phyloP scores from a whole-genome alignment of 2,888 invertebrate species.

The Limnephilus rhombicus region DNA sequence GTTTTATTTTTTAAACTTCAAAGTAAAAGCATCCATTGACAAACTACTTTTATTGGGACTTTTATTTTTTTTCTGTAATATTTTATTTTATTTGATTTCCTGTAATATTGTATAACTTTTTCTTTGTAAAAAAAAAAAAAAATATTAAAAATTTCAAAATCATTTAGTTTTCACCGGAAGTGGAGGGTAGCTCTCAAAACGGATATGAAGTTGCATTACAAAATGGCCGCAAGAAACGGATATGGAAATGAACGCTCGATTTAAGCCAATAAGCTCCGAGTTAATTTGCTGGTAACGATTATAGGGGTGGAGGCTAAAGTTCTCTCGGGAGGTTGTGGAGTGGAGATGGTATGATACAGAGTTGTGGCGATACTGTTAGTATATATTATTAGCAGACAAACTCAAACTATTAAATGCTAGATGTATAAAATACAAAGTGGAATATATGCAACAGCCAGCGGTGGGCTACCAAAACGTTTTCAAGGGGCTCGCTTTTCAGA shows the following conservation, averaged over 20 bases:
- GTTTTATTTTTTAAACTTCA: too few species aligned
- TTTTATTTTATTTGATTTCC: too few species aligned
- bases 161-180: not conserved
- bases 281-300: conserved; percentile 44
- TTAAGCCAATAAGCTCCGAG: conserved; percentile 58
- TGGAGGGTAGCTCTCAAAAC: not conserved
- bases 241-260: conserved; percentile 60
- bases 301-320: conserved; percentile 23
- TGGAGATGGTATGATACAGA: not conserved
- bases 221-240: conserved; percentile 46
- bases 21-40: too few species aligned
- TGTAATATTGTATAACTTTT: too few species aligned
- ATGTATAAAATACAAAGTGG: too few species aligned
- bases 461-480: too few species aligned
- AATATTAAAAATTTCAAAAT: too few species aligned
- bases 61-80: too few species aligned
- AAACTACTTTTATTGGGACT: too few species aligned
- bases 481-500: too few species aligned
- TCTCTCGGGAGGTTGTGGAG: not conserved
- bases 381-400: not conserved
- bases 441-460: too few species aligned
- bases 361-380: not conserved
- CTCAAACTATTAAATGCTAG: not conserved
- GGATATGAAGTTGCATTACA: conserved; percentile 6
- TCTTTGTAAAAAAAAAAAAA: too few species aligned